Percentiles rank a stretch among this genome's conserved stretches.
phyloP scores from a whole-genome alignment of 2,888 invertebrate species.

The Chorisops tibialis region DNA sequence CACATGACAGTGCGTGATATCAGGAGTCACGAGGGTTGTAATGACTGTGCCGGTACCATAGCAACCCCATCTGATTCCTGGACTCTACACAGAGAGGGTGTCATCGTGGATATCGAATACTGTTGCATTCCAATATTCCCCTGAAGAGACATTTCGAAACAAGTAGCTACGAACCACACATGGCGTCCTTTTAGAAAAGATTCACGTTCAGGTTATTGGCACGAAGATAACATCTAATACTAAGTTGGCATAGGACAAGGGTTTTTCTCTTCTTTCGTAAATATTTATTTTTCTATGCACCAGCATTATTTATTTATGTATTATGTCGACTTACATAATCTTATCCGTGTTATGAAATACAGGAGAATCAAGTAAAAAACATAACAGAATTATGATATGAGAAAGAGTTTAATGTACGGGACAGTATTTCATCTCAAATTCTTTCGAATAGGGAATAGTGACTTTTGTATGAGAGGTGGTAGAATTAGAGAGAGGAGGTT shows the following conservation, averaged over 20 bases:
- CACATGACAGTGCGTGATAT: neutral
- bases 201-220: conserved; percentile 18
- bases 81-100: neutral
- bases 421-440: no score
- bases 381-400: no score
- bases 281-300: no score
- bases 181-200: neutral
- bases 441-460: no score
- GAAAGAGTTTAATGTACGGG: no score
- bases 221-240: neutral
- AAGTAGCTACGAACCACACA: neutral
- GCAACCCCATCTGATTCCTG: conserved; percentile 4
- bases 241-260: conserved; percentile 14
- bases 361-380: no score
- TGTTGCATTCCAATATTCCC: neutral
- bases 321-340: no score
- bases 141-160: neutral
- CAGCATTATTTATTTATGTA: no score
- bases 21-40: neutral
- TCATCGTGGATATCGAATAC: neutral
- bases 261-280: no score
- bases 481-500: no score
- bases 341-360: no score
- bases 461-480: no score
- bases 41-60: conserved; percentile 2